Evolutionary conservation across 2,113 vertebrate genomes (phyloP), one percentile per base, ranked within the genome.

Genomic region (Coregonus clupeaformis): DNA sequence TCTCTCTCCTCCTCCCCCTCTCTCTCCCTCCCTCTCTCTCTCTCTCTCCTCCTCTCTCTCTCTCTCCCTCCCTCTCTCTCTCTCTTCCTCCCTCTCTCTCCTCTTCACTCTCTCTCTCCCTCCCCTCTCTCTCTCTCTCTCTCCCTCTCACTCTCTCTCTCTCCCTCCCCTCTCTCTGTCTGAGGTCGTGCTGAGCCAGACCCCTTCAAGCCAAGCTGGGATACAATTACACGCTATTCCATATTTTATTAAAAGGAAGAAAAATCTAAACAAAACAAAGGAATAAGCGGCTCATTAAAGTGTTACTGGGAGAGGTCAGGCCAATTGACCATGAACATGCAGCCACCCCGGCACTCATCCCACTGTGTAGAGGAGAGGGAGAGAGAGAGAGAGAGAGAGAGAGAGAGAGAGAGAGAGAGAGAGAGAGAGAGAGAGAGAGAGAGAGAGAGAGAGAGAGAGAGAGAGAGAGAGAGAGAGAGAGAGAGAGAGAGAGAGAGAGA

Each of bases 181-280:
- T 75, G 7, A 69, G 36, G 68, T 77, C 0, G 22, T 29, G 69
- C 59, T 64, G 73, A 68, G 78, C 76, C 79, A 75, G 74, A 24
- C 78, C 73, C 49, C 16, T 52, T 52, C 16, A 52, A 52, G 16
- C 77, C 76, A 69, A 78, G 79, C 79, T 77, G 78, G 72, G 67
- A 67, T 76, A 80, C 79, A 85, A 80, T 84, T 84, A 87, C 77
- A 77, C 0, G 13, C 79, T 77, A 76, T 82, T 80, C 73, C 79
- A 84, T 84, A 68, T 85, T 86, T 86, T 86, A 85, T 81, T 78
- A 83, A 85, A 78, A 77, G 2, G 42, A n/a, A 30, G 60, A 62
- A 9, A 70, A 32, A 64, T 63, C 22, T 25, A 24, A 25, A 63
- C 60, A 13, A 63, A 63, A 52, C 49, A 52, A 72, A 76, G 68